phyloP scores from a whole-genome alignment of 2,797 vertebrate species.

The Streptopelia turtur region DNA sequence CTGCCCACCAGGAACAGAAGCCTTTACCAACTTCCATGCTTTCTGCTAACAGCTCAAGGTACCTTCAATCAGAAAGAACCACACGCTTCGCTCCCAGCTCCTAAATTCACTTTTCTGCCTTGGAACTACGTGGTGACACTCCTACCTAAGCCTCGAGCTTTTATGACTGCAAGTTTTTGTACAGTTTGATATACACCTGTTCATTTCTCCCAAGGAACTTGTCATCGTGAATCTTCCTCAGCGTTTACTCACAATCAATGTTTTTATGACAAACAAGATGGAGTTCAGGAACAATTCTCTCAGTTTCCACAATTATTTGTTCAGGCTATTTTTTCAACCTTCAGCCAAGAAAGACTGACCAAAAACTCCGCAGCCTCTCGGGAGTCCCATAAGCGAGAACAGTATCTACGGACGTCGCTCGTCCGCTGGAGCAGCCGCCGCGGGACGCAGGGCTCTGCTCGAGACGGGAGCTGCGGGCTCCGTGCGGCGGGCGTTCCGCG shows the following conservation, averaged over 20 bases:
- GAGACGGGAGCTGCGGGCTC: too few relatives aligned
- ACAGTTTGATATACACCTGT: background rate
- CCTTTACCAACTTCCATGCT: background rate
- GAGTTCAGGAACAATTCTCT: background rate
- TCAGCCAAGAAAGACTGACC: background rate
- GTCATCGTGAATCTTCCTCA: background rate
- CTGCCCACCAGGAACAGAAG: background rate
- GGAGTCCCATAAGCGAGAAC: accelerated
- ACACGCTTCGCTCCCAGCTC: background rate
- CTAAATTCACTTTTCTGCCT: background rate
- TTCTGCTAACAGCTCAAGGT: background rate
- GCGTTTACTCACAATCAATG: background rate
- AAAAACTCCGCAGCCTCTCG: background rate
- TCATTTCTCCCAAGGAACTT: background rate
- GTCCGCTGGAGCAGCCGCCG: background rate
- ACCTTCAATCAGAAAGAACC: background rate
- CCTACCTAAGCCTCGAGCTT: background rate
- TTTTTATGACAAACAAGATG: background rate
- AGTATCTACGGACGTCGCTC: background rate
- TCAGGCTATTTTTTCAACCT: background rate
- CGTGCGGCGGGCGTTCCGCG: too few relatives aligned
- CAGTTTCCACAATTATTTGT: background rate
- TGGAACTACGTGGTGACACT: background rate
- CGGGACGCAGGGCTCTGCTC: background rate
- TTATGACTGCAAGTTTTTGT: background rate